Base-by-base conservation (phyloP, 1,140 invertebrate genomes). In the Drosophila ohnishii region DNA sequence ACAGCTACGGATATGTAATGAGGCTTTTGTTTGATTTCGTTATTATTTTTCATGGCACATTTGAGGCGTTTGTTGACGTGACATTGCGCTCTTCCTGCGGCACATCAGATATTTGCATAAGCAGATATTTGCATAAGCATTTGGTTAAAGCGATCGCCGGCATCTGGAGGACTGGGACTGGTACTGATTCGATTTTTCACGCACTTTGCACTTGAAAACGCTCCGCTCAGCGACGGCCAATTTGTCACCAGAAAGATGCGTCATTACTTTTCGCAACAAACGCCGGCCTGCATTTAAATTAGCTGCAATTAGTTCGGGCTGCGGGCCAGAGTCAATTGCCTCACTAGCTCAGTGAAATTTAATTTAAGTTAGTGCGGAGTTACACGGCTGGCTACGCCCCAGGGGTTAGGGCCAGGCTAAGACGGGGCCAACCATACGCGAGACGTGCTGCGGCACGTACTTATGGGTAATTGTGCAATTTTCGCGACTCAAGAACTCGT, bases 1-100 rank as follows among this genome's bases (percentile, higher is more conserved):
- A 55, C 34, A 55, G 11, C 25, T 40, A 34, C 32, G 25, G 39
- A 55, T 62, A 69, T 78, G 67, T 73, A 75, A 55, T 71, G 65
- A 48, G 56, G 48, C 71, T 44, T 64, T 66, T 85, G 70, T 75
- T 87, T 79, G 80, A 56, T 76, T 87, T 66, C 65, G 61, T 71
- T 73, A 56, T 61, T 51, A 50, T 63, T 77, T 77, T 75, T 75
- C 77, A 77, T 78, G 81, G 67, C 53, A 61, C 69, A 65, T 77
- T 75, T 78, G 45, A 64, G 64, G 53, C 42, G 55, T 47, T 32
- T 50, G 51, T 74, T 86, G 79, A 86, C 80, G 73, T 84, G 84
- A 48, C 84, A 87, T 87, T 88, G 84, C 16, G 64, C 66, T 77
- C 84, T 87, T 87, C 84, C 84, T 87, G 84, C 73, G 84, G 70